Evolutionary conservation across 2,888 invertebrate genomes (phyloP).

Genomic region (Taenaris catops): DNA sequence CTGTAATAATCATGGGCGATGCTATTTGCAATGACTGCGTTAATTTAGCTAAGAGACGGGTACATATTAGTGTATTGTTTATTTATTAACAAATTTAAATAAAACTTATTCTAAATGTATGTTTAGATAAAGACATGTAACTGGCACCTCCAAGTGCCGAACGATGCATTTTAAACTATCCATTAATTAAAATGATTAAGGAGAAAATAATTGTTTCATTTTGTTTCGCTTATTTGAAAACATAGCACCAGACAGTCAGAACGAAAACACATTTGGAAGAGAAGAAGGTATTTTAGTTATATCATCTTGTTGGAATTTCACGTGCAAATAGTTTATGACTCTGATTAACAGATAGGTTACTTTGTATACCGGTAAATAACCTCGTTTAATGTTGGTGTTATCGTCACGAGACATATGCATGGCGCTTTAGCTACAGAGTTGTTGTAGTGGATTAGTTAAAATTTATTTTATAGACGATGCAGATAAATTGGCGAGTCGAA

Average conservation of each 20-base stretch:
- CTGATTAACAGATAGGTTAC: too few relatives aligned
- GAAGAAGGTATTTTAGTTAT: too few relatives aligned
- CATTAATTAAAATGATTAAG: slow-evolving; percentile 52
- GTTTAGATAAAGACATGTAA: slow-evolving; percentile 58
- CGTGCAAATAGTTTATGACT: background rate
- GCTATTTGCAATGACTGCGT: slow-evolving; percentile 16
- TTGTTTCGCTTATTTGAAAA: too few relatives aligned
- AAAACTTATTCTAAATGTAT: slow-evolving; percentile 45
- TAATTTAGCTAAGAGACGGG: slow-evolving; percentile 29
- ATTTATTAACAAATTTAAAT: slow-evolving; percentile 32
- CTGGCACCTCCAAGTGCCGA: slow-evolving; percentile 45
- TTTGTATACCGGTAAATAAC: too few relatives aligned
- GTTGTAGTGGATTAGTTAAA: too few relatives aligned
- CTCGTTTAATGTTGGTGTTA: too few relatives aligned
- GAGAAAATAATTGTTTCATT: slow-evolving; percentile 39
- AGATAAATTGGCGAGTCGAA: too few relatives aligned
- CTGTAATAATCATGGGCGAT: slow-evolving; percentile 2
- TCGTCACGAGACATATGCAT: too few relatives aligned
- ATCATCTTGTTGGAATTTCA: background rate
- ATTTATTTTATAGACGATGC: too few relatives aligned
- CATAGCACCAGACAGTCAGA: too few relatives aligned
- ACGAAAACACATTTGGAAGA: too few relatives aligned
- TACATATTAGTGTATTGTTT: slow-evolving; percentile 25
- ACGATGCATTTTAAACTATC: slow-evolving; percentile 66
- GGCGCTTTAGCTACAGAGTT: too few relatives aligned